A percentile compares a stretch with the other conserved stretches of the same genome.
Conservation (phyloP, 2,113 vertebrate species). For the Rhynchomys soricoides region DNA sequence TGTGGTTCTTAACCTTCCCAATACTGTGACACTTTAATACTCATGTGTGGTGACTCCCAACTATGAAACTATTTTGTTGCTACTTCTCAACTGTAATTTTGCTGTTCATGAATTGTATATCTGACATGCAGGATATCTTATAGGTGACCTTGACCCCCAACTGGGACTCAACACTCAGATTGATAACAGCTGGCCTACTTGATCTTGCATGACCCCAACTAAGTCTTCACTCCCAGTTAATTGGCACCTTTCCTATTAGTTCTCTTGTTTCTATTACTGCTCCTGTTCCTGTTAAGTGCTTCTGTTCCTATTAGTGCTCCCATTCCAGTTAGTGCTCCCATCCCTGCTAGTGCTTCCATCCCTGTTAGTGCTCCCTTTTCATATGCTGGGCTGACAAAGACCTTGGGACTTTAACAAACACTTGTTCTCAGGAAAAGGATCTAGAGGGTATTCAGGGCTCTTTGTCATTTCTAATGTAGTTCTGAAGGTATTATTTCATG, state of each 20-base stretch:
- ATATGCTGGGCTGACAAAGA: neutral
- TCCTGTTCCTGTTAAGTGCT: too few relatives aligned
- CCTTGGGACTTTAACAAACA: neutral
- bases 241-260: neutral
- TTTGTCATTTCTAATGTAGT: neutral
- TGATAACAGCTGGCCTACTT: neutral
- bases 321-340: neutral
- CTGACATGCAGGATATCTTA: neutral
- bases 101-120: neutral
- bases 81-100: neutral
- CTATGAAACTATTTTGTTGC: neutral
- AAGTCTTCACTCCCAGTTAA: neutral
- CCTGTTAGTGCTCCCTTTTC: neutral
- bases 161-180: too few relatives aligned
- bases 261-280: too few relatives aligned
- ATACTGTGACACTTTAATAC: too few relatives aligned
- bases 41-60: neutral
- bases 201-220: neutral
- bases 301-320: neutral
- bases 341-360: neutral
- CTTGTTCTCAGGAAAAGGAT: neutral
- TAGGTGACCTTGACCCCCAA: neutral
- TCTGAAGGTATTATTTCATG: neutral
- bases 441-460: neutral
- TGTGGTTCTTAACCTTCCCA: neutral